phyloP scores from a whole-genome alignment of 2,797 vertebrate genomes.

The Gadopsis marmoratus region DNA sequence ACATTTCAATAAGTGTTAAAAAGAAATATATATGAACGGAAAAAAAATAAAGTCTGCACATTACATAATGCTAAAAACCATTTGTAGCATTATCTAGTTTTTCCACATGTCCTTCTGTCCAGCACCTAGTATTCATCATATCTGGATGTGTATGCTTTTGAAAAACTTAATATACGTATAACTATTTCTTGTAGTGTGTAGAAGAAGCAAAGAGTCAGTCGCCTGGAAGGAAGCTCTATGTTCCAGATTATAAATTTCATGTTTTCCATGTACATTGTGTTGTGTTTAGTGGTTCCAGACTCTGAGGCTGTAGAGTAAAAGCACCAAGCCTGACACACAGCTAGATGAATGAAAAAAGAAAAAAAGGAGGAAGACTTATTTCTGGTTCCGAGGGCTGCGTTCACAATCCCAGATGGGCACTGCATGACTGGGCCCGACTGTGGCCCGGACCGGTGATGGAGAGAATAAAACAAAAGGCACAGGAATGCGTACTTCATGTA shows the following conservation, averaged over 20 bases:
- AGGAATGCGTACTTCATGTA: constrained; percentile 50
- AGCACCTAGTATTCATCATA: no score
- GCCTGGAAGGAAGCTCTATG: neutral
- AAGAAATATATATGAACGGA: neutral
- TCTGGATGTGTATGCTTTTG: no score
- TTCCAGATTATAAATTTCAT: neutral
- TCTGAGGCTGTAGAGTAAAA: neutral
- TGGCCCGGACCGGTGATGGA: constrained; percentile 19
- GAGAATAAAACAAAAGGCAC: constrained; percentile 52
- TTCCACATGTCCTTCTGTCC: no score
- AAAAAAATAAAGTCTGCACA: no score
- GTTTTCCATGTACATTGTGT: constrained; percentile 1
- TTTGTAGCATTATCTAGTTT: no score
- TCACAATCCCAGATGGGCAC: constrained; percentile 39
- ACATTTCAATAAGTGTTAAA: neutral
- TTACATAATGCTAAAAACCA: no score
- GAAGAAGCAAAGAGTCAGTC: neutral
- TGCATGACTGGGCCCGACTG: constrained; percentile 21
- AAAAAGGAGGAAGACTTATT: constrained; percentile 14
- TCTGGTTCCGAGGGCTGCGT: constrained; percentile 26
- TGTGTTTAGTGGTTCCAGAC: constrained; percentile 28
- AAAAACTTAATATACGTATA: no score
- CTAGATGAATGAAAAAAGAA: constrained; percentile 1
- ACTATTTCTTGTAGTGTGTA: neutral
- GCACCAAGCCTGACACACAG: constrained; percentile 26